Evolutionary conservation across 1,140 invertebrate species (phyloP).

Genomic region (Whitmania pigra): DNA sequence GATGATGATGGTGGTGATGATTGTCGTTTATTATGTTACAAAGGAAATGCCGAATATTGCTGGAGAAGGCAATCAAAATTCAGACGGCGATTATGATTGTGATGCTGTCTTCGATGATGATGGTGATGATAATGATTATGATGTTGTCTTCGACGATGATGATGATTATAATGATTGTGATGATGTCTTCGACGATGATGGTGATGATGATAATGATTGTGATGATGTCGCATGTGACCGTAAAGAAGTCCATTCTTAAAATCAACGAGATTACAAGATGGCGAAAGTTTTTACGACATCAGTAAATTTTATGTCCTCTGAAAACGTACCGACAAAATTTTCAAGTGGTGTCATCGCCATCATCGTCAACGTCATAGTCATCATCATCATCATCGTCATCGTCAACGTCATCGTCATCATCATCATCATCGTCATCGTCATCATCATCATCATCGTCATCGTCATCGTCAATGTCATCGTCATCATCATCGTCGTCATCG

Average conservation of each 20-base stretch:
- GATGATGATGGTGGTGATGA: conserved; percentile 12
- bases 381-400: neutral
- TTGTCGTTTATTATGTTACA: too few relatives aligned
- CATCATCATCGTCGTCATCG: too few relatives aligned
- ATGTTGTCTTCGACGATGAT: conserved; percentile 5
- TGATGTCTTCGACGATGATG: neutral
- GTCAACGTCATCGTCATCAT: neutral
- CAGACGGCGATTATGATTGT: neutral
- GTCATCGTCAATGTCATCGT: too few relatives aligned
- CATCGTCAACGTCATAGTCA: neutral
- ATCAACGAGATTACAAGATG: neutral
- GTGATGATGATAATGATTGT: conserved; percentile 18
- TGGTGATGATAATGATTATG: conserved; percentile 13
- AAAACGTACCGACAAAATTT: neutral
- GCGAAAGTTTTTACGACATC: neutral
- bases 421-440: too few relatives aligned
- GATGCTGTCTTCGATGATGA: conserved; percentile 13
- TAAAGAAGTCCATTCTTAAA: conserved; percentile 12
- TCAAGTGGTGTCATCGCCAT: neutral
- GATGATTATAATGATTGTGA: conserved; percentile 12
- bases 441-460: too few relatives aligned
- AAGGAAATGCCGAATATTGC: too few relatives aligned
- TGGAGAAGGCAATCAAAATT: too few relatives aligned
- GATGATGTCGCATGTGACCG: conserved; percentile 8
- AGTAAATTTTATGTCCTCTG: too few relatives aligned